Evolutionary conservation across 2,888 invertebrate species (phyloP), one percentile per base, ranked within the genome.

Genomic region (Schizotus pectinicornis): DNA sequence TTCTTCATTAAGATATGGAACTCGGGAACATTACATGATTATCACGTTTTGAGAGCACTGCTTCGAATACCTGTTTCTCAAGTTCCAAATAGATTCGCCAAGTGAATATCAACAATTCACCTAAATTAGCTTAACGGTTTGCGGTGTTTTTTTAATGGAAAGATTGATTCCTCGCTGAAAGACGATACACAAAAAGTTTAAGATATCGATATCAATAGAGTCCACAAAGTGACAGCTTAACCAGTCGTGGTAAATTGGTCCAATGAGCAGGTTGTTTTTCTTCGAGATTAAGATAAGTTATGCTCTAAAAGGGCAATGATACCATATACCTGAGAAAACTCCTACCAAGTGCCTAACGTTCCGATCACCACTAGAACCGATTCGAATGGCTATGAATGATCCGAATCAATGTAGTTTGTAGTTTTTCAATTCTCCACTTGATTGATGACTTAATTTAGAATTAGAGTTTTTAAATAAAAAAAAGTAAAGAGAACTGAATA

Each of bases 161-260:
- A 65, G 62, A 67, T 67, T 64, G 56, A 59, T 64, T 67, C 63
- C 67, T 64, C 56, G 58, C 50, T 61, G 69, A 64, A 63, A 69
- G 59, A 59, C 51, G 67, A 69, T 67, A 59, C 57, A 56, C 42
- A 64, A 61, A 64, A 65, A 64, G 58, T 64, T 62, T 58, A 62
- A 65, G 66, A 67, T 76, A 75, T 75, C 73, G 64, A 65, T 74
- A 72, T 74, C 74, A 68, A 64, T 65, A 60, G 71, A 68, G 71
- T 72, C 69, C 67, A 65, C 71, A 69, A 69, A 69, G 62, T 75
- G 76, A 74, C 76, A 73, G 73, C 64, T 70, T 69, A 71, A 68
- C 69, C 72, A 71, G 69, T 70, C 74, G 72, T 67, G 70, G 71
- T 74, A 74, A 73, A 76, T 73, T 75, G 76, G 73, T 72, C 72